Evolutionary conservation across 2,797 vertebrate genomes (phyloP), one percentile per base, ranked within the genome.

Genomic region (Argyrosomus regius): DNA sequence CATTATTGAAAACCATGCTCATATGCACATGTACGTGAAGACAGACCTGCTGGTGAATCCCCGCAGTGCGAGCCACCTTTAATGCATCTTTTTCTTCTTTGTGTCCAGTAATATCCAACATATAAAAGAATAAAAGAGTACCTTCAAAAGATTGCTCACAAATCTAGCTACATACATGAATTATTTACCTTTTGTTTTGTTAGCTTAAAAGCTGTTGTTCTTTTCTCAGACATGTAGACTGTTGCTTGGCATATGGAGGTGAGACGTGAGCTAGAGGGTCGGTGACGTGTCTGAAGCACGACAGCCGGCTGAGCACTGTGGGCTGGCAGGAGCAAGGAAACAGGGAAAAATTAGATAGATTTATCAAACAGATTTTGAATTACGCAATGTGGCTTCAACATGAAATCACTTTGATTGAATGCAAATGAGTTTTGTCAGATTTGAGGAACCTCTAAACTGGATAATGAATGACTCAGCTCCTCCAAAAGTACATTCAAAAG

Each of bases 141-240:
- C 56, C 63, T 82, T 69, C 56, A 71, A 72, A 58, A 41, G 22
- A 39, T 50, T 50, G 46, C 49, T 18, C 48, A 12, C 54, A 53
- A 14, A 77, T 65, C 52, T 18, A 50, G 84, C 65, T 46, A 6
- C 58, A 39, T 28, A 7, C 17, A 57, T 87, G 16, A 87, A 88
- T 88, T 68, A 86, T 91, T 87, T 14, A 89, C 53, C 31, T 43
- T 77, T 63, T 84, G 84, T 82, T 84, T 86, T 71, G 66, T 81
- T 71, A 22, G 56, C 39, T 0, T 84, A 58, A 89, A 84, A 83
- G 75, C 75, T 77, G 71, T 73, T 75, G 79, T 75, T 81, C 64
- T 62, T 50, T 4, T 63, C 53, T 71, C n/a, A 4, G 61, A 67
- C 52, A 49, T 4, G 12, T 26, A 48, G 8, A 31, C 58, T 50